Evolutionary conservation across 1,140 invertebrate species (phyloP).

Genomic region (Lepidurus couesii): DNA sequence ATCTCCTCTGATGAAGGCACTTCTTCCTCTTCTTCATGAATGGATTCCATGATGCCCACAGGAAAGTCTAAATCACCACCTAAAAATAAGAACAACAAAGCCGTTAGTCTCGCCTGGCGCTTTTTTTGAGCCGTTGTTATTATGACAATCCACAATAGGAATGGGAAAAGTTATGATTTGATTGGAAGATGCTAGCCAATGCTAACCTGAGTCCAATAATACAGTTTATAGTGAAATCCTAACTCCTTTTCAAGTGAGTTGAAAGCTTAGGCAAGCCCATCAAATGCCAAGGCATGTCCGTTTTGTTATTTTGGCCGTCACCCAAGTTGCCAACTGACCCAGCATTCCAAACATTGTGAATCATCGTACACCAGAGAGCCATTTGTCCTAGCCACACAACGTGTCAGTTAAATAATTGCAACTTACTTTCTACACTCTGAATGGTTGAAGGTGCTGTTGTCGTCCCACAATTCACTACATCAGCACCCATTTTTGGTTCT

Average conservation of each 20-base stretch:
- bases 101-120: neutral
- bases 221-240: too few relatives aligned
- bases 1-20: slow-evolving; percentile 17
- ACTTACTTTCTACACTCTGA: neutral
- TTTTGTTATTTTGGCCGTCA: slow-evolving; percentile 16
- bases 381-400: neutral
- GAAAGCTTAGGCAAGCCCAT: neutral
- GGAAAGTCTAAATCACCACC: neutral
- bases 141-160: too few relatives aligned
- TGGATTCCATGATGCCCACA: neutral
- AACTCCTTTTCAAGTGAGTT: neutral
- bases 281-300: slow-evolving; percentile 14
- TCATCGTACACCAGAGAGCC: neutral
- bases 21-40: slow-evolving; percentile 11
- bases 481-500: slow-evolving; percentile 12
- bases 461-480: neutral
- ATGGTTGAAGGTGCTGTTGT: neutral
- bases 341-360: slow-evolving; percentile 22
- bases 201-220: too few relatives aligned
- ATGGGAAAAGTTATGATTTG: too few relatives aligned
- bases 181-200: too few relatives aligned
- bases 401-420: neutral
- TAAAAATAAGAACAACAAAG: neutral
- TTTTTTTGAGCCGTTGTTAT: neutral
- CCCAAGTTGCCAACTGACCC: slow-evolving; percentile 20